Evolutionary conservation across 2,888 invertebrate genomes (phyloP).

Genomic region (Sarcophaga subvicina): DNA sequence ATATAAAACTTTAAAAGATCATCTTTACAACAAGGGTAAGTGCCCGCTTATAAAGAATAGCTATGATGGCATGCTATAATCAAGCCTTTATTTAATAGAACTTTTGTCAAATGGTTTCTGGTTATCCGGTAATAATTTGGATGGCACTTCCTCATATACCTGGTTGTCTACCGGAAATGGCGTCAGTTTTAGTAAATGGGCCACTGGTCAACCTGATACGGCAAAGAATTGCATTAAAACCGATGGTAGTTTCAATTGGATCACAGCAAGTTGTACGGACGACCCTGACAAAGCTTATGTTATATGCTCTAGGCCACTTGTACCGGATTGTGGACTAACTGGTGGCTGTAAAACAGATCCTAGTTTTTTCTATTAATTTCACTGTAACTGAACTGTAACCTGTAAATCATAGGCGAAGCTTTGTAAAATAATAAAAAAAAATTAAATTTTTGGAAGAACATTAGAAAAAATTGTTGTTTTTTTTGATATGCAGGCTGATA

Average conservation of each 20-base stretch:
- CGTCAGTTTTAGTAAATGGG: slow-evolving; percentile 66
- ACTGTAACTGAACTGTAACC: no score
- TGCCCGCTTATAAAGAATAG: neutral
- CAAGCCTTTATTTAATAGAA: neutral
- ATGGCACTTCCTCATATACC: slow-evolving; percentile 27
- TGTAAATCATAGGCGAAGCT: no score
- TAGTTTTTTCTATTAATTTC: slow-evolving; percentile 6
- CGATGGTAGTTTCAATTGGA: slow-evolving; percentile 62
- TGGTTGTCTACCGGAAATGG: slow-evolving; percentile 71
- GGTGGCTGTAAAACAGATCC: slow-evolving; percentile 43
- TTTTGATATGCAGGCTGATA: no score
- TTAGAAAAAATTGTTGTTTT: no score
- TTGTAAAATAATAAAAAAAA: no score
- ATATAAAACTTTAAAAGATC: slow-evolving; percentile 10
- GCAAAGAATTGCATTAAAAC: slow-evolving; percentile 63
- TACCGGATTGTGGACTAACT: slow-evolving; percentile 42
- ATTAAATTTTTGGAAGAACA: no score
- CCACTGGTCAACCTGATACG: neutral
- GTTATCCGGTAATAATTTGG: slow-evolving; percentile 71
- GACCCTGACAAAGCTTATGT: slow-evolving; percentile 24
- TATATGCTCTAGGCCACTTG: slow-evolving; percentile 66
- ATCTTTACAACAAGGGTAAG: neutral
- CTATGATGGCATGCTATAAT: neutral
- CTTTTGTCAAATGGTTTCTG: slow-evolving; percentile 52
- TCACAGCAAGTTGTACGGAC: slow-evolving; percentile 51